Base-by-base conservation (phyloP, 1,140 invertebrate genomes). In the Brachionus plicatilis region DNA sequence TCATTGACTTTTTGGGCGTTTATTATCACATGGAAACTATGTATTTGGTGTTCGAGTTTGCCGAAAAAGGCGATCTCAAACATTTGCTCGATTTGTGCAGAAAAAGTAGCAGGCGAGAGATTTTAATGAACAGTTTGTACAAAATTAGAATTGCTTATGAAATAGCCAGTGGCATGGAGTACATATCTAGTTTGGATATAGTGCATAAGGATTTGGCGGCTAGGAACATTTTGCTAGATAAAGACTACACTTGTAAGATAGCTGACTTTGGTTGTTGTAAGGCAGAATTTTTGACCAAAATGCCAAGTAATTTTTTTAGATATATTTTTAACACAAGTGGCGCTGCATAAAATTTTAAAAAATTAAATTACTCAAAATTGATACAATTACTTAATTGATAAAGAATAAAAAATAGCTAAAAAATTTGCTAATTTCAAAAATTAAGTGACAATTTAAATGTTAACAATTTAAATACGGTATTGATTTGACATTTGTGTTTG, bases 151-250 rank as follows among this genome's bases (percentile, higher is more conserved):
- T 82, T 14, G 79, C 53, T 45, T 82, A 66, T 68, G 97, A 97
- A 33, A 98, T 99, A 87, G 95, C 97, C 0, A 94, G 95, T 84
- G 97, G 97, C 76, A 84, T 84, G 82, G 66, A 84, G 37, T 84
- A 84, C 37, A 50, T 84, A 53, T 50, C 65, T 12, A 50, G 47
- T 9, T 53, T 68, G 27, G 66, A 84, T 4, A 84, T 84, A 70
- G 66, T 72, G 0, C 95, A 97, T 88, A 92, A 95, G 75, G 94
- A 97, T 89, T 91, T 97, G 79, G 94, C 94, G 0, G 94, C 94
- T 0, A 91, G 94, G 84, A 95, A 95, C 89, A 92, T 95, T 45
- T 89, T 95, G 1, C 88, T 95, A 1, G 93, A 93, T 0, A 92
- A 92, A 29, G 66, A 84, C 53, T 70, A 47, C 27, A 68, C 27